These are phyloP conservation scores for Xyrichtys novacula DNA, from an alignment of 2,797 vertebrate species.

Conservation along the genomic window DNA sequence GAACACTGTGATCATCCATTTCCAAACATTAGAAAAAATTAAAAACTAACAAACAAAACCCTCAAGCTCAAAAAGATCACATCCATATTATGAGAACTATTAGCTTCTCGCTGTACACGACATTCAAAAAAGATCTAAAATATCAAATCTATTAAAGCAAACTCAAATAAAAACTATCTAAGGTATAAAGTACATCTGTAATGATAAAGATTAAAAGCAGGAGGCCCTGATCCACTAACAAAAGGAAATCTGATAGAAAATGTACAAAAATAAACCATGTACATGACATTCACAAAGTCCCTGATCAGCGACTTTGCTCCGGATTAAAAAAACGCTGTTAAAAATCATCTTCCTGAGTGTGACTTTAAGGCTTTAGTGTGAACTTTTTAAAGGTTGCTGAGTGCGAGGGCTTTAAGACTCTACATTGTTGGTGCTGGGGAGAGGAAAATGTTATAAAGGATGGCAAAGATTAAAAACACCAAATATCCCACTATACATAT, in stretches of 20 bases:
- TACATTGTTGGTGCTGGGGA: slow-evolving; percentile 79
- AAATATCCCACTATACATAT: slow-evolving; percentile 87
- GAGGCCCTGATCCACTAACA: not conserved
- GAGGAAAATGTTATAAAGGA: slow-evolving; percentile 91
- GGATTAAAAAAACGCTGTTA: slow-evolving; percentile 14
- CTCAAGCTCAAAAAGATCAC: slow-evolving; percentile 2
- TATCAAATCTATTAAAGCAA: slow-evolving; percentile 8
- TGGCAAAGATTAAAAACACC: slow-evolving; percentile 86
- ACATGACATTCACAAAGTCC: slow-evolving; percentile 3
- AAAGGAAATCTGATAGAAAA: not conserved
- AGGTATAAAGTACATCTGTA: slow-evolving; percentile 8
- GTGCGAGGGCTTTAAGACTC: not conserved
- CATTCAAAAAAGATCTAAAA: not conserved
- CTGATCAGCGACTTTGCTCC: slow-evolving; percentile 20
- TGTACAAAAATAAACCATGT: not conserved
- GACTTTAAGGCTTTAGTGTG: slow-evolving; percentile 27
- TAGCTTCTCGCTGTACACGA: not conserved
- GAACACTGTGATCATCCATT: not conserved
- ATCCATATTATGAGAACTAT: not conserved
- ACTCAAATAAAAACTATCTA: slow-evolving; percentile 6
- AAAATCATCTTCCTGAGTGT: slow-evolving; percentile 43
- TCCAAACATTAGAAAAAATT: slow-evolving; percentile 16
- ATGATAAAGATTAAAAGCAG: slow-evolving; percentile 33
- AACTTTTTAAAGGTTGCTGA: not conserved
- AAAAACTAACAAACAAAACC: slow-evolving; percentile 2